A percentile compares a stretch with the other conserved stretches of the same genome.
These are phyloP conservation scores for Amphiura filiformis DNA, from an alignment of 35 echinoderm and acorn worm genomes.

Conservation along the genomic window DNA sequence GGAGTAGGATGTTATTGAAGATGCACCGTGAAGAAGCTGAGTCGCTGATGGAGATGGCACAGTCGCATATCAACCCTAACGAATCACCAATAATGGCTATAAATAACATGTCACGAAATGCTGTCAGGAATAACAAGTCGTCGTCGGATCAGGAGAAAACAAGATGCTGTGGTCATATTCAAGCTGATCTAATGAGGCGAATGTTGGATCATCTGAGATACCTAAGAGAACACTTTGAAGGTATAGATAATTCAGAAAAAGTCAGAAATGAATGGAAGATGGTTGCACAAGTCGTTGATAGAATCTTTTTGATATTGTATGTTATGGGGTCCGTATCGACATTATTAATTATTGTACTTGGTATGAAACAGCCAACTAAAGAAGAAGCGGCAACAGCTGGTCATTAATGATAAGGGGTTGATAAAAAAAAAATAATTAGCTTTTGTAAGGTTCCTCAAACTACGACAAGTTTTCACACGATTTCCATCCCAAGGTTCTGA, in stretches of 20 bases:
- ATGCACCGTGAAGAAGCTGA: constrained; percentile 16
- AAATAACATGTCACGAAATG: constrained; percentile 26
- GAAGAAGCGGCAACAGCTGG: not conserved
- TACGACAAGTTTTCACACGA: too few relatives aligned
- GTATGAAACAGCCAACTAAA: not conserved
- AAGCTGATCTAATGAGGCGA: constrained; percentile 41
- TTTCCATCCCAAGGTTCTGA: too few relatives aligned
- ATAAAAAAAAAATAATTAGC: too few relatives aligned
- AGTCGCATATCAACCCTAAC: constrained; percentile 32
- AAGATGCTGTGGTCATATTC: constrained; percentile 29
- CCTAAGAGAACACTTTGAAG: constrained; percentile 65
- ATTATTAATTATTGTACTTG: constrained; percentile 57
- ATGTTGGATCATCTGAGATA: constrained; percentile 59
- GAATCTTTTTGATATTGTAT: constrained; percentile 87
- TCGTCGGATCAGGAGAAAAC: constrained; percentile 19
- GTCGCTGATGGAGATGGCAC: constrained; percentile 50
- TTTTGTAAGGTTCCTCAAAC: too few relatives aligned
- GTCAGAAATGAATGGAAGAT: constrained; percentile 85
- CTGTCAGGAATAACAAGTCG: not conserved
- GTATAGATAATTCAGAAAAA: constrained; percentile 40
- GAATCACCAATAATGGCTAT: constrained; percentile 74
- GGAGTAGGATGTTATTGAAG: not conserved
- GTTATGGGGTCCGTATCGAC: constrained; percentile 59
- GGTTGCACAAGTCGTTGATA: constrained; percentile 80
- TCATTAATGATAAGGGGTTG: not conserved